These are phyloP conservation scores for Bubo scandiacus DNA, from an alignment of 2,113 vertebrate genomes.

Conservation along the genomic window DNA sequence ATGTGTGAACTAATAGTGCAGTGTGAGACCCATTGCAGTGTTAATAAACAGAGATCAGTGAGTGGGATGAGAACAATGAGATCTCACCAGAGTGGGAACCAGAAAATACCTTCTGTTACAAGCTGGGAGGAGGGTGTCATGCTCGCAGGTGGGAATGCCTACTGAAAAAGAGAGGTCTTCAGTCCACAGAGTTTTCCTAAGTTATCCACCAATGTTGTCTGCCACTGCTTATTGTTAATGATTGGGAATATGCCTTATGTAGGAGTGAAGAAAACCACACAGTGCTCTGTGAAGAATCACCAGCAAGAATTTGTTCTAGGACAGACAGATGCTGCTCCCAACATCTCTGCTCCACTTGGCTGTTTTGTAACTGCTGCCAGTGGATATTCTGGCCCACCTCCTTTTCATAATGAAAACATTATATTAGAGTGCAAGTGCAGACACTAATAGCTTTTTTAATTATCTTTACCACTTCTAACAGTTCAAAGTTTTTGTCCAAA, in stretches of 20 bases:
- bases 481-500: neutral
- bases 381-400: neutral
- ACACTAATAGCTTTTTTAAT: neutral
- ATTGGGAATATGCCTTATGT: neutral
- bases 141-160: neutral
- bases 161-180: neutral
- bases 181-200: neutral
- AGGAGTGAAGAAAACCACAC: neutral
- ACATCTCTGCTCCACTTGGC: neutral
- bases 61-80: neutral
- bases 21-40: neutral
- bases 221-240: neutral
- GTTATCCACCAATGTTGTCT: neutral
- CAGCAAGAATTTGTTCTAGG: neutral
- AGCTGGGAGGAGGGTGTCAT: accelerated
- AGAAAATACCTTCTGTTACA: neutral
- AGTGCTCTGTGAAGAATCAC: neutral
- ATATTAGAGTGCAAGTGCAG: neutral
- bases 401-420: neutral
- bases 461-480: neutral
- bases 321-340: neutral
- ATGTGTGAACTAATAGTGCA: neutral
- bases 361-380: neutral
- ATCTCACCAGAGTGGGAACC: neutral
- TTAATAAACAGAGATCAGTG: neutral